Evolutionary conservation across 2,888 invertebrate species (phyloP).

Genomic region (Thyatira batis): DNA sequence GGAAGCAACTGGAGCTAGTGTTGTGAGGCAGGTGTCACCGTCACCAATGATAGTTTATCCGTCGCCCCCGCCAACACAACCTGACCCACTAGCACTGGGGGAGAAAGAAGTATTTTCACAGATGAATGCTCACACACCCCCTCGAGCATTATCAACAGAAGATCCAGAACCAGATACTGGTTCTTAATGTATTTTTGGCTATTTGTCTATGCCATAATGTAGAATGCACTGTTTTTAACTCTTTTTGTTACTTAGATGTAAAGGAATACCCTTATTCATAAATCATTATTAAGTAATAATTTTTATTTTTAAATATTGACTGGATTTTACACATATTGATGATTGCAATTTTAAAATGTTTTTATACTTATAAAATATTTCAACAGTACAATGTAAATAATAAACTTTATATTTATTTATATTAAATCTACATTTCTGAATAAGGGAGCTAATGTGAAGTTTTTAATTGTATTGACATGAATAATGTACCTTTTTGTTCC

Average conservation of each 20-base stretch:
- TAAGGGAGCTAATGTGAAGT: slow-evolving; percentile 45
- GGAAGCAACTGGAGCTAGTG: slow-evolving; percentile 86
- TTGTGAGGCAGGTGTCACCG: slow-evolving; percentile 82
- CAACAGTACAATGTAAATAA: slow-evolving; percentile 72
- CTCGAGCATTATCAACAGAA: slow-evolving; percentile 65
- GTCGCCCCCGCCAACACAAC: slow-evolving; percentile 68
- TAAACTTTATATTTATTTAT: slow-evolving; percentile 39
- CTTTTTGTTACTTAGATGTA: slow-evolving; percentile 24
- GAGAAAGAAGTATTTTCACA: slow-evolving; percentile 79
- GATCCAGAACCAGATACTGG: slow-evolving; percentile 71
- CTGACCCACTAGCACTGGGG: slow-evolving; percentile 74
- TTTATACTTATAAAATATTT: slow-evolving; percentile 40
- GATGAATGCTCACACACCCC: slow-evolving; percentile 64
- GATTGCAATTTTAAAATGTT: slow-evolving; percentile 37
- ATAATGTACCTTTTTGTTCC: slow-evolving; percentile 29
- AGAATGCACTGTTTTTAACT: slow-evolving; percentile 60
- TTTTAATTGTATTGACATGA: slow-evolving; percentile 10
- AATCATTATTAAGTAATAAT: slow-evolving; percentile 24
- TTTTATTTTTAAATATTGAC: slow-evolving; percentile 23
- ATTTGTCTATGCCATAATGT: slow-evolving; percentile 51
- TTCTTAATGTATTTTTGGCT: slow-evolving; percentile 70
- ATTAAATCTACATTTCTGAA: slow-evolving; percentile 48
- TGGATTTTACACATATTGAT: slow-evolving; percentile 35
- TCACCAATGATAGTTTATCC: slow-evolving; percentile 83
- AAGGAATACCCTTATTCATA: slow-evolving; percentile 52